Conservation (phyloP, 2,113 vertebrate genomes). For the Telmatochromis brachygnathus region DNA sequence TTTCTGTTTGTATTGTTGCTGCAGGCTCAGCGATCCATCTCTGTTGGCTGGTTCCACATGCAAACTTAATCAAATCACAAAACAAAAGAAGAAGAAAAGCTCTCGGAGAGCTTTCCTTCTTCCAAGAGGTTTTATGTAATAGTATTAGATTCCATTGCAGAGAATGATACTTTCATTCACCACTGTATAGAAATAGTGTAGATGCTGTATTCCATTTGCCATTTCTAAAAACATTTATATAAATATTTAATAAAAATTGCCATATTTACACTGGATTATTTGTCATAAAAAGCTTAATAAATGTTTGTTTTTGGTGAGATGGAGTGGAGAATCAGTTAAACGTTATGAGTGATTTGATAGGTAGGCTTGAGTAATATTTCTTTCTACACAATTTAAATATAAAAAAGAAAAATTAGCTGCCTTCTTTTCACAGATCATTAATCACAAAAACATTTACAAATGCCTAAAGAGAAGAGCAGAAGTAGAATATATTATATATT, state of each 20-base stretch:
- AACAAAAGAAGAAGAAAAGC: conserved; percentile 30
- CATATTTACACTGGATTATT: not conserved
- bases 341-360: not conserved
- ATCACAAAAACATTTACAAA: not conserved
- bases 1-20: not conserved
- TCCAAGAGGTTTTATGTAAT: conserved; percentile 23
- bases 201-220: not conserved
- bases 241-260: not conserved
- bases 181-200: not conserved
- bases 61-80: conserved; percentile 45
- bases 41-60: conserved; percentile 21
- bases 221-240: not conserved
- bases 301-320: not conserved
- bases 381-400: not conserved
- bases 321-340: not conserved
- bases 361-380: not conserved
- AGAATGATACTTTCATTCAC: not conserved
- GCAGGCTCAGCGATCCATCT: conserved; percentile 8
- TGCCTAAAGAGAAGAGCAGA: not conserved
- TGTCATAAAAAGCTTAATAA: not conserved
- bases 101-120: not conserved
- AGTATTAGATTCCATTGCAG: conserved; percentile 36
- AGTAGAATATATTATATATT: not conserved
- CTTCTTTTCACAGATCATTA: not conserved
- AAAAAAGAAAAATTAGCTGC: not conserved